Base-by-base conservation (phyloP, 2,113 vertebrate species). In the Dicrurus megarhynchus region DNA sequence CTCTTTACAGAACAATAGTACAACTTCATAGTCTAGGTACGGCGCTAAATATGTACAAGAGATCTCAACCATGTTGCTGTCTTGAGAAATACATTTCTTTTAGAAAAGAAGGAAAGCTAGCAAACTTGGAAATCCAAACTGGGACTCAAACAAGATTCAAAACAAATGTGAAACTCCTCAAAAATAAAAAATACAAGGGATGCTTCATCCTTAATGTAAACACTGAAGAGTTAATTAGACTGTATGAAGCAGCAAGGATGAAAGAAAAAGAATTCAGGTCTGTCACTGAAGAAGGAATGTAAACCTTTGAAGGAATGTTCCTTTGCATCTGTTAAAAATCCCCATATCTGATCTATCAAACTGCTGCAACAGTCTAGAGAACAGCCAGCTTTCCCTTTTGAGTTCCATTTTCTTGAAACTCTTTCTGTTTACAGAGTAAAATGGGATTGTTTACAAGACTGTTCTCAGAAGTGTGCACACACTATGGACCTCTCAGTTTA, bases 1-100 rank as follows among this genome's bases (percentile, higher is more conserved):
- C 96, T 97, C 97, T 98, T 98, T 97, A 98, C 88, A 97, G 98
- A 98, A 98, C 97, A 94, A 95, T 87, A 88, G 94, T 97, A 98
- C 77, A 96, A 96, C 95, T 96, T 97, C 93, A 97, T 89, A 97
- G 95, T 91, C 94, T 96, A 98, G 96, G 97, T 97, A 97, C 96
- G 97, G 96, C n/a, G 95, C 97, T 97, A 98, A 97, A 73, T 98
- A 98, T 98, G 95, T 97, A 98, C 97, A 98, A 83, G 91, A 95
- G 46, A 95, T 94, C 80, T 96, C 89, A 95, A 96, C 76, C 91
- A 96, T 67, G 74, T 39, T 17, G 91, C 95, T 88, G 71, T 96
- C 89, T 97, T 98, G 93, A 88, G 90, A 79, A 89, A 89, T 64
- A 78, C 73, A 92, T 90, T 93, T 90, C 41, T 89, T 67, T 87